Percentiles rank a stretch among this genome's conserved stretches.
Conservation (phyloP, 2,888 invertebrate genomes). For the Pardosa pseudoannulata region DNA sequence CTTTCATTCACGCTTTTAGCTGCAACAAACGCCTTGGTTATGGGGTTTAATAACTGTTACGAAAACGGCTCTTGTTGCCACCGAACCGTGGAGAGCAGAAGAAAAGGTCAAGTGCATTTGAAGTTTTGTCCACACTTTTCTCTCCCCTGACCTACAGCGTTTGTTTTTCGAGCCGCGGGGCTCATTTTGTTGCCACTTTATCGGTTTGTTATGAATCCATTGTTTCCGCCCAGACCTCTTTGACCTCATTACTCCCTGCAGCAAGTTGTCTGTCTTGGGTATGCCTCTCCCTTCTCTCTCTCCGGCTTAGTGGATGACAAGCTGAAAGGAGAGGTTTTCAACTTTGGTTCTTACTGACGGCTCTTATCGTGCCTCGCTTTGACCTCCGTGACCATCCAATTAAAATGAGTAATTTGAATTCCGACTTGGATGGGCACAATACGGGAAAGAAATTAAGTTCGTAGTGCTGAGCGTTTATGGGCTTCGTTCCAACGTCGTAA, state of each 20-base stretch:
- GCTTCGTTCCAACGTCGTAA: too few relatives aligned
- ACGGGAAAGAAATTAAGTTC: too few relatives aligned
- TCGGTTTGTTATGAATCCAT: not conserved
- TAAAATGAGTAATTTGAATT: not conserved
- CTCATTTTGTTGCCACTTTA: conserved; percentile 4
- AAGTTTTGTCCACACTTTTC: conserved; percentile 53
- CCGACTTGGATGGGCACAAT: too few relatives aligned
- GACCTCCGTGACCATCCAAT: not conserved
- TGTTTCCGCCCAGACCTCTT: not conserved
- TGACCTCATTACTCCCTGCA: not conserved
- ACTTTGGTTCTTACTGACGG: not conserved
- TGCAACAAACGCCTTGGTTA: not conserved
- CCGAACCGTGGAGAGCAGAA: not conserved
- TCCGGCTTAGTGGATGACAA: not conserved
- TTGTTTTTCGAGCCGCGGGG: not conserved
- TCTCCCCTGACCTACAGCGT: conserved; percentile 20
- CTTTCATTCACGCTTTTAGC: not conserved
- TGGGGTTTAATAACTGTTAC: not conserved
- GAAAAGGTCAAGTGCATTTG: conserved; percentile 36
- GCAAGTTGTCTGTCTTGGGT: not conserved
- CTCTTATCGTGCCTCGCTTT: not conserved
- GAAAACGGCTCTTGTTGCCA: not conserved
- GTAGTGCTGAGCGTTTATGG: too few relatives aligned
- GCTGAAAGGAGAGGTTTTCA: not conserved
- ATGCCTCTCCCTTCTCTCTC: not conserved